Evolutionary conservation across 2,888 invertebrate genomes (phyloP).

Genomic region (Achlya flavicornis): DNA sequence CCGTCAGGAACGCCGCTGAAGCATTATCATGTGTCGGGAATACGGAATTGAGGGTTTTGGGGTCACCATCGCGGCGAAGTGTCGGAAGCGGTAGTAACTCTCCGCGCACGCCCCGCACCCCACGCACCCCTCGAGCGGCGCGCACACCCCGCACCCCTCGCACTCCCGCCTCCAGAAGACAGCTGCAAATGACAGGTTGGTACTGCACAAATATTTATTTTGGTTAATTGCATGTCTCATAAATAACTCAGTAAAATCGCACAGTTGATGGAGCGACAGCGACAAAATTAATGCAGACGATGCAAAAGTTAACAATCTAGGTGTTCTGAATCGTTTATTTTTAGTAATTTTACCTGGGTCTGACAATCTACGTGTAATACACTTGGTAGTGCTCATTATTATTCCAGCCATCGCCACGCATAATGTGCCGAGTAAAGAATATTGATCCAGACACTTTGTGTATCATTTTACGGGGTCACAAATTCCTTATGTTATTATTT

Average conservation of each 20-base stretch:
- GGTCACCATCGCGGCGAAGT: constrained; percentile 71
- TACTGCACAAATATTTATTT: constrained; percentile 27
- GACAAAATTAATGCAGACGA: neutral
- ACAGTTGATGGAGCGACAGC: neutral
- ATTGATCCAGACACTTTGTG: constrained; percentile 37
- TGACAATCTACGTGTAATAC: constrained; percentile 5
- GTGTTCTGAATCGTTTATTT: constrained; percentile 8
- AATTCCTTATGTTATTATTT: constrained; percentile 32
- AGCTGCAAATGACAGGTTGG: constrained; percentile 82
- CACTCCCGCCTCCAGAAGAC: constrained; percentile 77
- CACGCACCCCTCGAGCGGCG: constrained; percentile 63
- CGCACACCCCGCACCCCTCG: constrained; percentile 75
- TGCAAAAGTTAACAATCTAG: constrained; percentile 3
- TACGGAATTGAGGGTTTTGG: constrained; percentile 69
- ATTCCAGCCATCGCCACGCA: constrained; percentile 44
- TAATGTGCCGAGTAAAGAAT: constrained; percentile 36
- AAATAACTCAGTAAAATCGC: neutral
- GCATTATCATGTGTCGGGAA: constrained; percentile 73
- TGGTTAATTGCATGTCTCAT: neutral
- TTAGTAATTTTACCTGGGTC: constrained; percentile 9
- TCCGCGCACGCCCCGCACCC: constrained; percentile 66
- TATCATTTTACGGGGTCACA: constrained; percentile 27
- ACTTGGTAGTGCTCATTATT: constrained; percentile 33
- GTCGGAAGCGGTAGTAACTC: constrained; percentile 55
- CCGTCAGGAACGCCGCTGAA: constrained; percentile 65